Percentiles rank a stretch among this genome's conserved stretches.
Conservation (phyloP, 2,888 invertebrate genomes). For the Drepana falcataria region DNA sequence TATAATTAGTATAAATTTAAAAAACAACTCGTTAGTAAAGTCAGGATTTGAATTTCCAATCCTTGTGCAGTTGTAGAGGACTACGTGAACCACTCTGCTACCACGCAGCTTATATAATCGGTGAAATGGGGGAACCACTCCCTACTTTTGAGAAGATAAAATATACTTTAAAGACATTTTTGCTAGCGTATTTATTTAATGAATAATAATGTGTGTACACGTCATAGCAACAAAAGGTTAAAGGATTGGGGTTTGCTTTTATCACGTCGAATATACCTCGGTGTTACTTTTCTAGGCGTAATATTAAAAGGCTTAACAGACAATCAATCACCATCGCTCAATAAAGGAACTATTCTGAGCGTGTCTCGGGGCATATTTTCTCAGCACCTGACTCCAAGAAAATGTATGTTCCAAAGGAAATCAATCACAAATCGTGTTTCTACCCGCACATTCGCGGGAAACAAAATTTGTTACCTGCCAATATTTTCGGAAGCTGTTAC, state of each 20-base stretch:
- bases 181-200: too few species aligned
- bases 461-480: slow-evolving; percentile 47
- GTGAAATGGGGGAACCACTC: too few species aligned
- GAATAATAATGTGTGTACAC: too few species aligned
- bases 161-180: too few species aligned
- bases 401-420: slow-evolving; percentile 47
- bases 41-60: too few species aligned
- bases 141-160: too few species aligned
- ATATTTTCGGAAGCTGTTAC: slow-evolving; percentile 26
- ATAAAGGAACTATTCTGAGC: slow-evolving; percentile 29
- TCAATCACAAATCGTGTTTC: slow-evolving; percentile 59
- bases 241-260: background rate
- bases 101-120: too few species aligned
- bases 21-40: too few species aligned
- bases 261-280: slow-evolving; percentile 10
- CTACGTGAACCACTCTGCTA: too few species aligned
- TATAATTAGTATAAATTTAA: too few species aligned
- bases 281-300: background rate
- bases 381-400: slow-evolving; percentile 27
- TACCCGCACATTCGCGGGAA: slow-evolving; percentile 44
- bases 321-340: slow-evolving; percentile 27
- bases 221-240: background rate
- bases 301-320: slow-evolving; percentile 7
- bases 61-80: too few species aligned
- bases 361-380: slow-evolving; percentile 23